Evolutionary conservation across 2,113 vertebrate species (phyloP), one percentile per base, ranked within the genome.

Genomic region (Urocitellus parryii): DNA sequence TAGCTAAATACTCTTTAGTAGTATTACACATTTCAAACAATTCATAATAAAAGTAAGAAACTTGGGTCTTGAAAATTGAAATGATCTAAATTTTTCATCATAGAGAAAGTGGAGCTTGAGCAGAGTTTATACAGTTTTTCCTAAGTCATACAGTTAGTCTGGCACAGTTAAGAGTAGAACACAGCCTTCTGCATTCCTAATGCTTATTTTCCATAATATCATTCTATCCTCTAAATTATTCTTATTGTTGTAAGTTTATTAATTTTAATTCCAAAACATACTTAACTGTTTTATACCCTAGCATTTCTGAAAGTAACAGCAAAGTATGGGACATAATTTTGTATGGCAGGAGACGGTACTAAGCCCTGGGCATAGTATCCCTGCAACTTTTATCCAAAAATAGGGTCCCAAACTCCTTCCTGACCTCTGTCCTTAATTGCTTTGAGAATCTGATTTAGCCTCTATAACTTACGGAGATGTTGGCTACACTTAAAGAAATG

Each of bases 41-140:
- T 93, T 86, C 20, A 70, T 94, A 92, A 32, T 90, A 78, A 91
- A 97, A 97, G 27, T 94, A 56, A 84, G 92, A 65, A 81, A 56
- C 7, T 67, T 94, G 45, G 34, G 42, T 83, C 68, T 93, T 11
- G 17, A 77, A 95, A 97, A 82, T 92, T 93, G 74, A 95, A 96
- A 29, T 90, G 88, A 63, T 92, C 5, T 80, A 72, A 95, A 78
- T 93, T 27, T 94, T 88, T 90, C 74, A 72, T 83, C 34, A 65
- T 53, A 86, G 79, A 83, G 93, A 96, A 97, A 97, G 87, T 96
- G 96, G 95, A 96, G 96, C 91, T 63, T 94, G 85, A 67, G 48
- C 12, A 53, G 65, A 37, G 4, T 68, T 88, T 78, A 51, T 82
- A 29, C 20, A 65, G 3, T 94, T 91, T 92, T 73, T 88, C 34